Base-by-base conservation (phyloP, 2,113 vertebrate genomes). In the Cyprinodon brontotheroides region DNA sequence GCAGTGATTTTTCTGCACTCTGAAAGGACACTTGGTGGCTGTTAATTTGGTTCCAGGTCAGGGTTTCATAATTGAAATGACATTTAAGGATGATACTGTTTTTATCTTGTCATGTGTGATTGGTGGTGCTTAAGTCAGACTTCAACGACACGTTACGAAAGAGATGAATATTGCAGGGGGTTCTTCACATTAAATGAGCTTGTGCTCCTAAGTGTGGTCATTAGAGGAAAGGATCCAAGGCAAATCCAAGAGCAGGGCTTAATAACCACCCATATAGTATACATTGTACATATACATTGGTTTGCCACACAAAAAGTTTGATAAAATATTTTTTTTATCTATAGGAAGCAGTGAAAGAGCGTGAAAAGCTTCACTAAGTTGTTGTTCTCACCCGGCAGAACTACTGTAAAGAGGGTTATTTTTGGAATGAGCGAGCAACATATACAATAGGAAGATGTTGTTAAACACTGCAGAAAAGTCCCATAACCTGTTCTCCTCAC, bases 41-140 rank as follows among this genome's bases (percentile, higher is more conserved):
- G 64, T 61, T 87, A 61, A 78, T 81, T 86, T 72, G 29, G 84
- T 81, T 86, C 59, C 78, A 78, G 79, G 82, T 84, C 71, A 63
- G 62, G 11, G 72, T 83, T 87, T 84, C 37, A 60, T 86, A 65
- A 84, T 70, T 79, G 47, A 78, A 75, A 59, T 80, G 82, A 72
- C 74, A 81, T 77, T 75, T 71, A 57, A 78, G 77, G 65, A 80
- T 65, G 78, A 78, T 68, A 39, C 75, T 64, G 65, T 81, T 77
- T 64, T 85, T 59, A 83, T 85, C 79, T 67, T 37, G 69, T 62
- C 47, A 22, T n/a, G 0, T 87, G 87, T 86, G 80, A 79, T 75
- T n/a, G 9, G 47, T 47, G 67, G 8, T 78, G 65, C 68, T 77
- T 61, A 63, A 81, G 43, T 29, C 11, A 63, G 36, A 62, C 53